Base-by-base conservation (phyloP, 2,888 invertebrate genomes). In the Neuroscelio doddi region DNA sequence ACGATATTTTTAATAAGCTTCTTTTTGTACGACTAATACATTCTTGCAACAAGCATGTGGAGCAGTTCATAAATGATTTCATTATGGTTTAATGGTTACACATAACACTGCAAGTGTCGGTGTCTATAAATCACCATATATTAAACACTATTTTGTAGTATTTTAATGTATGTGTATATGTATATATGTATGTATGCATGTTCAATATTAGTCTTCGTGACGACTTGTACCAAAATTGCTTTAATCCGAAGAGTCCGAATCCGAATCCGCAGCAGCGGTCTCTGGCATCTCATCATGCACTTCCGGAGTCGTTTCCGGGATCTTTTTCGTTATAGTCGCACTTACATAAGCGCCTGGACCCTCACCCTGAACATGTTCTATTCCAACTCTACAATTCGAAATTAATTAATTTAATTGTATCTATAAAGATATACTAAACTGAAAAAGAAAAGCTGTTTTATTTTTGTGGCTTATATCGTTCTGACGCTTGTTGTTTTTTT, bases 291-390 rank as follows among this genome's bases (percentile, higher is more conserved):
- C 78, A 15, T 76, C 75, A 38, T 73, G 80, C 1, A 64, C 62
- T 64, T 81, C 86, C 74, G 70, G 83, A 64, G 77, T 80, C 5
- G 76, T 66, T 59, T 85, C 79, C 0, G 83, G 81, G 7, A 82
- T 81, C 58, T 81, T 79, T 45, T 82, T 83, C 17, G 78, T 67
- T 12, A 87, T 86, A 5, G 91, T 90, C 36, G 91, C 92, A 39
- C 89, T 86, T 52, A 90, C 85, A 78, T 92, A 92, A 44, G 92
- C 90, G 71, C 89, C 90, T 62, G 90, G 90, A 27, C 89, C 88
- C 76, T 91, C 90, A 12, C 91, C 91, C 77, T 91, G 90, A 52
- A 93, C 93, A 80, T 94, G 93, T 84, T 96, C 95, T 84, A 96
- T 95, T 78, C 94, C 96, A 80, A 96, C 95, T 80, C 92, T 93